phyloP scores from a whole-genome alignment of 2,888 invertebrate genomes.

The Hypolimnas misippus region DNA sequence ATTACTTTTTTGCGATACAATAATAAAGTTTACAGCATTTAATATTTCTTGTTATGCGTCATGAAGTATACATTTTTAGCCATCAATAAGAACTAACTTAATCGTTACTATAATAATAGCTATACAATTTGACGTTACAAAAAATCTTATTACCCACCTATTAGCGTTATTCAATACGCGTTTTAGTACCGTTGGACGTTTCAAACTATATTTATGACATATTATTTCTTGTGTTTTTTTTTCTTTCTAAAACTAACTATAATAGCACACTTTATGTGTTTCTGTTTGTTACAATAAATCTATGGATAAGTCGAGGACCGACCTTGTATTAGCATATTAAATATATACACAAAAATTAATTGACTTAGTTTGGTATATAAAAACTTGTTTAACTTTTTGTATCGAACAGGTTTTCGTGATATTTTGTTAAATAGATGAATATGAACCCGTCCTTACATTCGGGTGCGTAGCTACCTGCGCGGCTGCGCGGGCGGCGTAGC shows the following conservation, averaged over 20 bases:
- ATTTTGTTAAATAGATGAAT: slow-evolving; percentile 27
- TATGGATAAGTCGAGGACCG: slow-evolving; percentile 21
- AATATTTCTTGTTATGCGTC: background rate
- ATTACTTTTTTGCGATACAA: background rate
- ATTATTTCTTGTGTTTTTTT: slow-evolving; percentile 1
- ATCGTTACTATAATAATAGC: slow-evolving; percentile 5
- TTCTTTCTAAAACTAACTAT: background rate
- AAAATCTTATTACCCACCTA: slow-evolving; percentile 12
- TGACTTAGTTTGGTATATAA: slow-evolving; percentile 23
- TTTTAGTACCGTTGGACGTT: slow-evolving; percentile 4
- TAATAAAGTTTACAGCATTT: background rate
- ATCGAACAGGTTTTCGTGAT: slow-evolving; percentile 27
- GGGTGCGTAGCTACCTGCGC: slow-evolving; percentile 50
- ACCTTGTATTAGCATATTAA: slow-evolving; percentile 24
- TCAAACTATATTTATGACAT: background rate
- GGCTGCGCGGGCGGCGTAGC: slow-evolving; percentile 44
- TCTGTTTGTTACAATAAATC: background rate
- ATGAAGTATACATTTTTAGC: background rate
- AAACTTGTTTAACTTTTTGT: slow-evolving; percentile 20
- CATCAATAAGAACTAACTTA: slow-evolving; percentile 7
- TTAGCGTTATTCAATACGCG: slow-evolving; percentile 9
- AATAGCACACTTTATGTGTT: background rate
- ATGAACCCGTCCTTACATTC: slow-evolving; percentile 39
- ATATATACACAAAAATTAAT: slow-evolving; percentile 17
- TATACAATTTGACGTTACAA: slow-evolving; percentile 2